Evolutionary conservation across 2,888 invertebrate genomes (phyloP).

Genomic region (Maniola hyperantus): DNA sequence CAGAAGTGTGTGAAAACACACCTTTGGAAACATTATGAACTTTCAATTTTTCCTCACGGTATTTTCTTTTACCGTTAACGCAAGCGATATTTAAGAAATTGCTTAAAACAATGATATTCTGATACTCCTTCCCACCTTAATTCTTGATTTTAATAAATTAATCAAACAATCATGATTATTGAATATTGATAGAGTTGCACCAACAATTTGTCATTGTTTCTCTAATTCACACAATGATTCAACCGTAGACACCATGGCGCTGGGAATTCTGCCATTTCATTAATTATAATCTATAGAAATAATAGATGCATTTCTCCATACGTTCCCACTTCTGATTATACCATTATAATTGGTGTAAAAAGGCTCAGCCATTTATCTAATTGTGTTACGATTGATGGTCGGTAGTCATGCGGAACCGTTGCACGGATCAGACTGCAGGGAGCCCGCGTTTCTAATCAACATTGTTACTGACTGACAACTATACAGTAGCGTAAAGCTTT

Average conservation of each 20-base stretch:
- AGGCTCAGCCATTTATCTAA: constrained; percentile 11
- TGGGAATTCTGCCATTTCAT: constrained; percentile 2
- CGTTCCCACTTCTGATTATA: constrained; percentile 14
- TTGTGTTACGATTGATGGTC: constrained; percentile 1
- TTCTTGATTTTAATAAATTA: too few species aligned
- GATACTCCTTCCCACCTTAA: too few species aligned
- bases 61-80: too few species aligned
- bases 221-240: not conserved
- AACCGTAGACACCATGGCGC: constrained; percentile 2
- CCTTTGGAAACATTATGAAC: too few species aligned
- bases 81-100: too few species aligned
- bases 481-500: not conserved
- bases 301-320: not conserved
- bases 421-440: constrained; percentile 12
- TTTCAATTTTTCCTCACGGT: too few species aligned
- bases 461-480: not conserved
- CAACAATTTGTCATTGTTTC: not conserved
- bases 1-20: too few species aligned
- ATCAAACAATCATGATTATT: not conserved
- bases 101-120: too few species aligned
- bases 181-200: not conserved
- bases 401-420: not conserved
- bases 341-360: constrained; percentile 12
- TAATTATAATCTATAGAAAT: not conserved
- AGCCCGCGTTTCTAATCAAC: not conserved